Evolutionary conservation across 2,888 invertebrate species (phyloP), one percentile per base, ranked within the genome.

Genomic region (Catocala nupta): DNA sequence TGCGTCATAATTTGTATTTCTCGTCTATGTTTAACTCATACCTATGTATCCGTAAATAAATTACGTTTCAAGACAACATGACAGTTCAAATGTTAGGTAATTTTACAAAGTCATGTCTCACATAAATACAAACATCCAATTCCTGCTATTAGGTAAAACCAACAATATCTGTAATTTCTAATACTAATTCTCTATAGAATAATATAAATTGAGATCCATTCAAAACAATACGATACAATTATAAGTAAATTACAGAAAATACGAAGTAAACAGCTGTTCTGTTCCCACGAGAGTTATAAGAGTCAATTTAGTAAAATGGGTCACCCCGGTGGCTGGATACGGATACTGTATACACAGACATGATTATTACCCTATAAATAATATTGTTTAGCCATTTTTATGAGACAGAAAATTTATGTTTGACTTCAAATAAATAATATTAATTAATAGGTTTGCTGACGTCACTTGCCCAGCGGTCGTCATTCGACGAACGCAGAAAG

Each of bases 291-390:
- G 45, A 49, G 49, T 49, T 16, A 34, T 12, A 33, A 44, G 44
- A 57, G 51, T 51, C 57, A 51, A 57, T 57, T 51, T 51, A 12
- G 8, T 45, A 58, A 49, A 58, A 58, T 58, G 51, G 51, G 39
- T 45, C 57, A 51, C 39, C n/a, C 0, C 12, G 36, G 51, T 13
- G 5, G 11, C 34, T 50, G n/a, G 8, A 6, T 9, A 33, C 34
- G n/a, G 50, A 11, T n/a, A 34, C 9, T 11, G 9, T 49, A 50
- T 50, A 33, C 34, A 33, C n/a, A 33, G n/a, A 34, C 50, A 50
- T 5, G 12, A 51, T 36, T 58, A 50, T 57, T 58, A 13, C 13
- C 33, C 57, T 36, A 57, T 16, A 45, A 16, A 36, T 51, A 58
- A 50, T 12, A 50, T 13, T 43, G 57, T 50, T 56, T 34, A 34